Evolutionary conservation across 2,888 invertebrate species (phyloP).

Genomic region (Agelastica alni): DNA sequence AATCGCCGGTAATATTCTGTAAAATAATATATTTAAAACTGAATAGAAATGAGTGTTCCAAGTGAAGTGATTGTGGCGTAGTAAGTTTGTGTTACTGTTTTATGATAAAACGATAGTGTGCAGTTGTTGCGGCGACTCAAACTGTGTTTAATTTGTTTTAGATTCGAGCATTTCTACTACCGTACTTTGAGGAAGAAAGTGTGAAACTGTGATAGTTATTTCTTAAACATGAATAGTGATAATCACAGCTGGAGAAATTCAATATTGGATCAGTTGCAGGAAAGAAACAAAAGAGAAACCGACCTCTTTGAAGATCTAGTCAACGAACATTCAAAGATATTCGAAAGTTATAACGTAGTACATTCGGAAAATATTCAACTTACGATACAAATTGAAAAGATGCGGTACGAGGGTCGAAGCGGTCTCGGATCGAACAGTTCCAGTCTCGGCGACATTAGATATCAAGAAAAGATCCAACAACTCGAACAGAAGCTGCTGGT

Average conservation of each 20-base stretch:
- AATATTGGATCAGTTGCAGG: slow-evolving; percentile 71
- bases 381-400: slow-evolving; percentile 82
- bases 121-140: not conserved
- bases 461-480: slow-evolving; percentile 64
- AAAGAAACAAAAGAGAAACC: slow-evolving; percentile 76
- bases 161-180: slow-evolving; percentile 29
- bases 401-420: slow-evolving; percentile 63
- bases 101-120: not conserved
- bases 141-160: slow-evolving; percentile 31
- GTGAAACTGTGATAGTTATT: not conserved
- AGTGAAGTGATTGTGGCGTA: not conserved
- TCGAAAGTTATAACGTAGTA: slow-evolving; percentile 80
- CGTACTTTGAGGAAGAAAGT: slow-evolving; percentile 26
- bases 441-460: slow-evolving; percentile 49
- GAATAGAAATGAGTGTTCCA: not conserved
- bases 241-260: slow-evolving; percentile 67
- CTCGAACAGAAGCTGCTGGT: slow-evolving; percentile 84
- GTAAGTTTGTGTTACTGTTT: slow-evolving; percentile 5
- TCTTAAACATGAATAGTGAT: slow-evolving; percentile 22
- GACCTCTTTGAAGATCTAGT: slow-evolving; percentile 79
- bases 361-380: slow-evolving; percentile 84
- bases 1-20: too few species aligned
- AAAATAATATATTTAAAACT: too few species aligned
- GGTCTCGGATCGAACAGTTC: slow-evolving; percentile 43
- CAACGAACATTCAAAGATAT: slow-evolving; percentile 80